Evolutionary conservation across 2,888 invertebrate genomes (phyloP), one percentile per base, ranked within the genome.

Genomic region (Dryocosmus kuriphilus): DNA sequence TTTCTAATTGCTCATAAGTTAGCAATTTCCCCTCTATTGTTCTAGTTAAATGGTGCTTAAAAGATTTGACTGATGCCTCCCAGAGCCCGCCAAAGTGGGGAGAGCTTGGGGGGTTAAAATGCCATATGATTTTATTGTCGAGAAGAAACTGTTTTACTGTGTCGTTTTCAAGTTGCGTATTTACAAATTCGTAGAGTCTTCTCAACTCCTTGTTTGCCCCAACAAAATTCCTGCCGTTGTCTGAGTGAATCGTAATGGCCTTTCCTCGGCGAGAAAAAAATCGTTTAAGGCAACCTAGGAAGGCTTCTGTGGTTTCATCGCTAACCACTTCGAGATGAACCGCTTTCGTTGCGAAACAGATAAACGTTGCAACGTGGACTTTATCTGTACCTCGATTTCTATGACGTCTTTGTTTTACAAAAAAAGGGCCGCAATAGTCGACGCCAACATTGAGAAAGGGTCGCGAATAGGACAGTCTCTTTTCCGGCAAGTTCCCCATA

Each of bases 201-300:
- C 4, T 41, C 14, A 41, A 41, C 14, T 41, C 41, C 3, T 41
- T 41, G 14, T 41, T 41, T 41, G 88, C 88, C 11, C 89, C 89
- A 2, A 86, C 80, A 75, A 89, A 89, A 76, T 88, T 89, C 0
- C 85, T 85, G 0, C 86, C 88, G 63, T 86, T 87, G 63, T 89
- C 89, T 14, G 86, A 86, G 60, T 81, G 84, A 0, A 90, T 83
- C 0, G 83, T 74, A 2, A 27, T 24, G 4, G 80, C 79, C 38
- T 79, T 74, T 3, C 90, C 88, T n/a, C 89, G 78, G 65, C 88
- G 71, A 7, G 88, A 78, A 19, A 88, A 84, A 61, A 90, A 90
- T 22, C 89, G 80, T 27, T 81, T 76, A 6, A 90, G 71, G 4
- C 88, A 83, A 2, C 84, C 84, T 3, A 90, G 32, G 76, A 90